Percentiles rank a stretch among this genome's conserved stretches.
Conservation (phyloP, 2,888 invertebrate genomes). For the Acrocyrtus sp. region DNA sequence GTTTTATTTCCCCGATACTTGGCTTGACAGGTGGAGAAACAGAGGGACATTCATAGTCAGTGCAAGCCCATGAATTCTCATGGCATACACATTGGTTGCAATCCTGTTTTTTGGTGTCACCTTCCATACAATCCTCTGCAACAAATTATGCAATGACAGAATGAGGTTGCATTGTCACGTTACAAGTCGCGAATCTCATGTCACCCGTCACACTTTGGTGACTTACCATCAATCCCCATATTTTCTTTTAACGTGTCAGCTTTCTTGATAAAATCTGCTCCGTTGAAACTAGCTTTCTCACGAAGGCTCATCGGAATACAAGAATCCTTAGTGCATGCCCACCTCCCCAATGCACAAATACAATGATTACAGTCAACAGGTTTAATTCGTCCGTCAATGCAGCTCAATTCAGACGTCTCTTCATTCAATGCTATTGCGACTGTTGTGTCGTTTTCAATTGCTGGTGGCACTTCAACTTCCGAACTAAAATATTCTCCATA, state of each 20-base stretch:
- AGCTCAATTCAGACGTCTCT: constrained; percentile 14
- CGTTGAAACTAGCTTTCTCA: constrained; percentile 62
- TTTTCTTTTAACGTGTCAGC: constrained; percentile 59
- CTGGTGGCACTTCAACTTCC: constrained; percentile 12
- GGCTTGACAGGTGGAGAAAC: constrained; percentile 36
- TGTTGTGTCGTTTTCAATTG: not conserved
- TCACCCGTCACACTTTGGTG: not conserved
- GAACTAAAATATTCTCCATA: constrained; percentile 38
- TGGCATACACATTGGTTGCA: constrained; percentile 62
- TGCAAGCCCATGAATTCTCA: constrained; percentile 62
- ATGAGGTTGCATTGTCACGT: not conserved
- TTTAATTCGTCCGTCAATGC: constrained; percentile 58
- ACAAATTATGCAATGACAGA: constrained; percentile 7
- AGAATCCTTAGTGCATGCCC: constrained; percentile 61
- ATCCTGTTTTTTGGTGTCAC: constrained; percentile 49
- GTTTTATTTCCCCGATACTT: constrained; percentile 35
- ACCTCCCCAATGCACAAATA: constrained; percentile 58
- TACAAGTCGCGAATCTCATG: too few species aligned
- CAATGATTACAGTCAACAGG: constrained; percentile 62
- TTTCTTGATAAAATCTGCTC: constrained; percentile 54
- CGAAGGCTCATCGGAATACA: constrained; percentile 61
- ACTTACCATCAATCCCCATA: constrained; percentile 58
- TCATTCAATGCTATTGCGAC: constrained; percentile 12
- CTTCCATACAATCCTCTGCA: constrained; percentile 61
- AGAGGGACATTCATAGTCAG: constrained; percentile 57